Evolutionary conservation across 2,888 invertebrate genomes (phyloP), one percentile per base, ranked within the genome.

Genomic region (Masnerella sp.): DNA sequence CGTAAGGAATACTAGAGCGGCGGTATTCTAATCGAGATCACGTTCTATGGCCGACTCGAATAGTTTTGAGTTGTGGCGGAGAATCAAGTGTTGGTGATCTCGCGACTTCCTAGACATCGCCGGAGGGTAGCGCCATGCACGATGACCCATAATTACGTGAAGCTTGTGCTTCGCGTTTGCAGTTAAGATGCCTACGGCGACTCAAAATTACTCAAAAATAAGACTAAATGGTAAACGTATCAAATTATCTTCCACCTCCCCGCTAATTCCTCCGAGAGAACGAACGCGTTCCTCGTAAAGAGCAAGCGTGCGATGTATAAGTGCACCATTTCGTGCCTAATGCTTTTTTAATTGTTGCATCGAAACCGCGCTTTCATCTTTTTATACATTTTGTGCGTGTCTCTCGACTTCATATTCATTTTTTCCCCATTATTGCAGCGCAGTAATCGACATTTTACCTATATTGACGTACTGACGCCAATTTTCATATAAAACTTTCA

Each of bases 171-270:
- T 51, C 59, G 62, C 67, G 73, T 75, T 76, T 69, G 76, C 80
- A 78, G 79, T 78, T 76, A 75, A 77, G 69, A 70, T 77, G 82
- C 84, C 83, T 77, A 76, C 79, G 81, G 84, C 83, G 81, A 83
- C 82, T 81, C 79, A 81, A 82, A 86, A 84, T 85, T 85, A 84
- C 82, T 81, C 79, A 81, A 82, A 84, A 85, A 85, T 83, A 84
- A 85, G 83, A 83, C 82, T 82, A 84, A 85, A 83, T 81, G 81
- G 82, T 81, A 77, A 81, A 82, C 77, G 82, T 83, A 85, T 85
- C 81, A 83, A 82, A 82, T 83, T 83, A 83, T 74, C 70, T 45
- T 74, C 61, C 67, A 54, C 52, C 70, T 43, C 67, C 36, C n/a
- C 14, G 65, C 28, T 15, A 28, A 70, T 70, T 62, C 51, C 43